Conservation (phyloP, 2,797 vertebrate genomes). For the Anomalospiza imberbis region DNA sequence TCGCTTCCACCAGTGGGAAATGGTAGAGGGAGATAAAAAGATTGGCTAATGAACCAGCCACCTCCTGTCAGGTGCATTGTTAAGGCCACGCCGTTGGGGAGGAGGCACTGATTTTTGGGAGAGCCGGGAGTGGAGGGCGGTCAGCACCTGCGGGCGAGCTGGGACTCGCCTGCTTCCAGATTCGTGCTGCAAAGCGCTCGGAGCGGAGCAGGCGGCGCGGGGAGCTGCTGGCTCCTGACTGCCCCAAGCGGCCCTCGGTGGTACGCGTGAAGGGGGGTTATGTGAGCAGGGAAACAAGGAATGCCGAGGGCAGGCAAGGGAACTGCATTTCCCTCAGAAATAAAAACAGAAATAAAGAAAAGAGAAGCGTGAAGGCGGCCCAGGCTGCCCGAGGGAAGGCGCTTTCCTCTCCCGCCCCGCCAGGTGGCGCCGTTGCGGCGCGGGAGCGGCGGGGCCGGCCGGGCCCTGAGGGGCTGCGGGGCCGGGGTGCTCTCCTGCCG, state of each 20-base stretch:
- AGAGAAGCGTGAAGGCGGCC: accelerated
- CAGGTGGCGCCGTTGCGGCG: not conserved
- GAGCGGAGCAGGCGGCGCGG: accelerated
- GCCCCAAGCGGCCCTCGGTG: accelerated
- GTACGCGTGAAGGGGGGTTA: accelerated
- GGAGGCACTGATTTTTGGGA: not conserved
- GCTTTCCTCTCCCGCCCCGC: not conserved
- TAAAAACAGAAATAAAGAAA: accelerated
- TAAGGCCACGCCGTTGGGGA: not conserved
- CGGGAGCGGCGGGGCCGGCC: too few relatives aligned
- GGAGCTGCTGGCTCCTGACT: not conserved
- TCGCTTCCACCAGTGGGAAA: not conserved
- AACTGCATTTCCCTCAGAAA: accelerated
- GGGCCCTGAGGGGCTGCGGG: not conserved
- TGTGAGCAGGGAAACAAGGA: not conserved
- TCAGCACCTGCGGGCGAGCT: not conserved
- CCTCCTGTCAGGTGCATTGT: not conserved
- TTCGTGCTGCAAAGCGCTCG: accelerated
- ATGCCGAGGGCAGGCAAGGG: too few relatives aligned
- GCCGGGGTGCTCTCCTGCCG: accelerated
- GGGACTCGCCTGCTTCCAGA: not conserved
- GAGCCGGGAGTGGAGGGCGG: accelerated
- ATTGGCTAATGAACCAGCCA: too few relatives aligned
- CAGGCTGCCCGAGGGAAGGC: accelerated
- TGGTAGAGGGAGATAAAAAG: not conserved